phyloP scores from a whole-genome alignment of 2,113 vertebrate species.

The Anguilla japonica region DNA sequence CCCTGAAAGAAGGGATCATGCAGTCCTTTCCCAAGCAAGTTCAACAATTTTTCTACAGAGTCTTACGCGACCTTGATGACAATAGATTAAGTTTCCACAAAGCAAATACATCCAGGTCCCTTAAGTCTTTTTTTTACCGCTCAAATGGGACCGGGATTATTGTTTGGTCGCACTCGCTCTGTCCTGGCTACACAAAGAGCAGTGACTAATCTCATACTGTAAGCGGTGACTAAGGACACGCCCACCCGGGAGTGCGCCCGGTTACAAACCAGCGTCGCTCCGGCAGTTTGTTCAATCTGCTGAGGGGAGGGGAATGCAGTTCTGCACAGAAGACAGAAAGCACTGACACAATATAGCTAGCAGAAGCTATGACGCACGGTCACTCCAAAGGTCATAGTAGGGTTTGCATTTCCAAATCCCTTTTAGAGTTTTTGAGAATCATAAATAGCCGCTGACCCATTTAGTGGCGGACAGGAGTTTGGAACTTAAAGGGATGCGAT shows the following conservation, averaged over 20 bases:
- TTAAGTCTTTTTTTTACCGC: not conserved
- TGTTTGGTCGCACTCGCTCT: not conserved
- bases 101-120: not conserved
- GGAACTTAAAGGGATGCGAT: not conserved
- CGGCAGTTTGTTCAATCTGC: not conserved
- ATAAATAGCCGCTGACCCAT: not conserved
- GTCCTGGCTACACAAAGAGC: not conserved
- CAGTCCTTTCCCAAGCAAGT: conserved; percentile 5
- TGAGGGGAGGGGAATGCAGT: not conserved
- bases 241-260: not conserved
- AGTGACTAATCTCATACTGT: not conserved
- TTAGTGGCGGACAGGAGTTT: not conserved
- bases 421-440: not conserved
- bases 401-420: not conserved
- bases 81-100: not conserved
- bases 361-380: not conserved
- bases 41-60: not conserved
- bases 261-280: not conserved
- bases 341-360: not conserved
- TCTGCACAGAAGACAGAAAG: not conserved
- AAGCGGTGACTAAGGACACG: not conserved
- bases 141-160: not conserved
- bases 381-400: not conserved
- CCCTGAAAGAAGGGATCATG: not conserved
- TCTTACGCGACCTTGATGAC: conserved; percentile 5